Evolutionary conservation across 2,113 vertebrate species (phyloP).

Genomic region (Puma concolor): DNA sequence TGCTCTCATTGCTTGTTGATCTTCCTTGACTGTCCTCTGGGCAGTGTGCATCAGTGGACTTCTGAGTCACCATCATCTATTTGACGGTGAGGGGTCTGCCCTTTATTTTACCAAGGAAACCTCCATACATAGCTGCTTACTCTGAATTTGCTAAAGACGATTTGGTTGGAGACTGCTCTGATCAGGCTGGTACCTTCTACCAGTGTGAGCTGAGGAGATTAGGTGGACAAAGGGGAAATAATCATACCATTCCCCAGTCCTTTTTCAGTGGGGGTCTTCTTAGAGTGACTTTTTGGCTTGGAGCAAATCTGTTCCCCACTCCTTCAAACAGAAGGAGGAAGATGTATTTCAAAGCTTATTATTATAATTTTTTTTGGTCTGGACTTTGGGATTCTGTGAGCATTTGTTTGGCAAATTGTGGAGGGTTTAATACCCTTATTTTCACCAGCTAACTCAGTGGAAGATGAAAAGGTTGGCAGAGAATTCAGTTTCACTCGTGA

Average conservation of each 20-base stretch:
- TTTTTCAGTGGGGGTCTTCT: not conserved
- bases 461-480: not conserved
- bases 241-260: not conserved
- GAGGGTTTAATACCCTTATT: not conserved
- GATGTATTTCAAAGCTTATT: not conserved
- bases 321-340: not conserved
- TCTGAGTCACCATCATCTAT: not conserved
- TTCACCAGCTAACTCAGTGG: not conserved
- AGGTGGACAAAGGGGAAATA: not conserved
- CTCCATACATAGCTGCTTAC: not conserved
- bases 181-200: not conserved
- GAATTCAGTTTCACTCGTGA: not conserved
- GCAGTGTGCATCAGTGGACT: not conserved
- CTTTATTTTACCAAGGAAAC: not conserved
- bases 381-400: not conserved
- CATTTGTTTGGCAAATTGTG: not conserved
- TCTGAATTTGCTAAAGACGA: not conserved
- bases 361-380: not conserved
- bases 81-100: not conserved
- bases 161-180: not conserved
- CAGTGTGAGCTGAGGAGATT: not conserved
- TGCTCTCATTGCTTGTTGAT: not conserved
- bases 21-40: not conserved
- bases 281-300: not conserved
- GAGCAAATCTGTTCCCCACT: not conserved